Evolutionary conservation across 2,797 vertebrate species (phyloP), one percentile per base, ranked within the genome.

Genomic region (Nasua narica): DNA sequence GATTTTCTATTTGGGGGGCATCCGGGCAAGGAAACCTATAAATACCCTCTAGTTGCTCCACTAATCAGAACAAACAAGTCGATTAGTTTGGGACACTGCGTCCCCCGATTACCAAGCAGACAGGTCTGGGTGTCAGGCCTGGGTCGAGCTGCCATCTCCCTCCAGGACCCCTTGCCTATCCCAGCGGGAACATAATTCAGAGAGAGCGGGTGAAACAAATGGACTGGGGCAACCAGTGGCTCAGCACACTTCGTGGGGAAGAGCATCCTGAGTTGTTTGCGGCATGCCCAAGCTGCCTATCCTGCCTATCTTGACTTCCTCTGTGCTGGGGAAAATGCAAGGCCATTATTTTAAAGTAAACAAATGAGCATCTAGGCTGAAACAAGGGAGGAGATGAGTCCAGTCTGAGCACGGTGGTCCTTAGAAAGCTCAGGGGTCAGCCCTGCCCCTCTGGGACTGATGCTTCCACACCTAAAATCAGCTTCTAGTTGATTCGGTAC

Each of bases 1-100:
- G n/a, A 79, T 70, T 84, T 96, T 94, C 92, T 77, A 32, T 95
- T 50, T 97, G 94, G 92, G 94, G 96, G 96, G 94, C 67, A 93
- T 50, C 19, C 10, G 3, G 81, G 62, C 87, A 87, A 91, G 60
- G 52, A 92, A 85, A 87, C 48, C 83, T 88, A 91, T 86, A 58
- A 96, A 85, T 29, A 58, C 4, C 7, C 43, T 14, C 67, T 79
- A 21, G 56, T 25, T 74, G 65, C 52, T 94, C 78, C 54, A 82
- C 69, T 84, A 84, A 84, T 87, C 67, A 95, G 76, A 90, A 85
- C 58, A 87, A 86, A 90, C 46, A 72, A 90, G 87, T 35, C 18
- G 18, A 37, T 32, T 58, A 3, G 19, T 74, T 81, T 72, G 27
- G n/a, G 81, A 94, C 11, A 48, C 8, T 6, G 0, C 15, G 72